phyloP scores from a whole-genome alignment of 1,140 invertebrate species.

The Spodoptera litura region DNA sequence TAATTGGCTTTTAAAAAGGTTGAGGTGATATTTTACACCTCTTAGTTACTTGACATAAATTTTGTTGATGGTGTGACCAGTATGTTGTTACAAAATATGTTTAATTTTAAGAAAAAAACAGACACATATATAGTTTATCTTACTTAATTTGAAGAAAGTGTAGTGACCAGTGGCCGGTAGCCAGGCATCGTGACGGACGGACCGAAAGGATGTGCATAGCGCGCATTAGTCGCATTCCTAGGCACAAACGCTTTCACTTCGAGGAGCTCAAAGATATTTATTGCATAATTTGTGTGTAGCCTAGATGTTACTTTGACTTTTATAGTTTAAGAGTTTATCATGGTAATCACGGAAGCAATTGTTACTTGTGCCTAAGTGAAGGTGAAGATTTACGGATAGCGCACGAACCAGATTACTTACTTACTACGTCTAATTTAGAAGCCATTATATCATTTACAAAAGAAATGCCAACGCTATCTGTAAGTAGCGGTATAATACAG shows the following conservation, averaged over 20 bases:
- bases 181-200: constrained; percentile 43
- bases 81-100: too few species aligned
- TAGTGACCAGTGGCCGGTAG: constrained; percentile 27
- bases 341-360: constrained; percentile 30
- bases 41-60: too few species aligned
- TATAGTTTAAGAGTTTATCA: not conserved
- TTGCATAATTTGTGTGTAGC: constrained; percentile 51
- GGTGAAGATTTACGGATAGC: constrained; percentile 9
- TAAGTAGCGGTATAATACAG: too few species aligned
- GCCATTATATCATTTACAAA: too few species aligned
- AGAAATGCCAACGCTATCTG: too few species aligned
- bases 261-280: constrained; percentile 42
- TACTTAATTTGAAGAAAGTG: constrained; percentile 42
- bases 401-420: too few species aligned
- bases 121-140: not conserved
- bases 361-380: constrained; percentile 5
- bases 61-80: too few species aligned
- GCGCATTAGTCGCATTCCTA: constrained; percentile 47
- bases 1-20: constrained; percentile 19
- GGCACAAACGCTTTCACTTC: constrained; percentile 46
- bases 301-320: constrained; percentile 25
- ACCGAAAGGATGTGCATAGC: constrained; percentile 54
- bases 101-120: not conserved
- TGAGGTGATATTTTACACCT: too few species aligned
- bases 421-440: too few species aligned